A percentile compares a stretch with the other conserved stretches of the same genome.
These are phyloP conservation scores for Porites australiensis DNA, from an alignment of 64 coral and sea anemone genomes.

Conservation along the genomic window DNA sequence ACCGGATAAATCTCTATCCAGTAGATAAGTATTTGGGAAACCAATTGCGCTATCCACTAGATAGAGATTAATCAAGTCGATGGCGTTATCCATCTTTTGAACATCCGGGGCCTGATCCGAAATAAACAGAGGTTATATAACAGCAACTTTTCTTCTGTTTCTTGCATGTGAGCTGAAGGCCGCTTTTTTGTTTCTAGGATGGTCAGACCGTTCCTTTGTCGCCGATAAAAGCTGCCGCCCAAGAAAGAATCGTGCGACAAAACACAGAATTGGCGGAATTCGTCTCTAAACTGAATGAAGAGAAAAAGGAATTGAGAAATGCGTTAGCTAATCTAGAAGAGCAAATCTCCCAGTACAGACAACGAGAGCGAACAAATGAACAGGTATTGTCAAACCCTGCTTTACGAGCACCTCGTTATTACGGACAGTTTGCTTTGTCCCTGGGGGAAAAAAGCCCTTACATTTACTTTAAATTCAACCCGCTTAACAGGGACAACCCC, in stretches of 20 bases:
- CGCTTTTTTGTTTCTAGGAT: slow-evolving; percentile 43
- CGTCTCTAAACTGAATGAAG: slow-evolving; percentile 87
- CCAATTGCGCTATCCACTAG: too few relatives aligned
- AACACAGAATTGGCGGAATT: slow-evolving; percentile 89
- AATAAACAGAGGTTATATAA: too few relatives aligned
- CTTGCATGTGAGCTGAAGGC: background rate
- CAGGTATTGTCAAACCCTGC: slow-evolving; percentile 39
- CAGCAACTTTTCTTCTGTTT: background rate
- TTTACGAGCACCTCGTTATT: too few relatives aligned
- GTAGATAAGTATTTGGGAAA: too few relatives aligned
- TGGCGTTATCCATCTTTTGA: too few relatives aligned
- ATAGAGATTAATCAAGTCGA: too few relatives aligned
- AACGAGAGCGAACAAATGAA: slow-evolving; percentile 73
- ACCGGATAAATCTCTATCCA: too few relatives aligned
- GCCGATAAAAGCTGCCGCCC: slow-evolving; percentile 90
- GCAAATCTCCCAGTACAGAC: slow-evolving; percentile 91
- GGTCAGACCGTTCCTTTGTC: slow-evolving; percentile 85
- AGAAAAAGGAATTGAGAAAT: slow-evolving; percentile 89
- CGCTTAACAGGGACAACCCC: too few relatives aligned
- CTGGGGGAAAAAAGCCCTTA: too few relatives aligned
- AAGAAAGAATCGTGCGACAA: slow-evolving; percentile 88
- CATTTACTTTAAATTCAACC: too few relatives aligned
- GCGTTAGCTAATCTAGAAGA: slow-evolving; percentile 85
- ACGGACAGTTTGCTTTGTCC: too few relatives aligned
- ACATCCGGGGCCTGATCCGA: too few relatives aligned